Base-by-base conservation (phyloP, 2,888 invertebrate species). In the Drosophila nigricruria region DNA sequence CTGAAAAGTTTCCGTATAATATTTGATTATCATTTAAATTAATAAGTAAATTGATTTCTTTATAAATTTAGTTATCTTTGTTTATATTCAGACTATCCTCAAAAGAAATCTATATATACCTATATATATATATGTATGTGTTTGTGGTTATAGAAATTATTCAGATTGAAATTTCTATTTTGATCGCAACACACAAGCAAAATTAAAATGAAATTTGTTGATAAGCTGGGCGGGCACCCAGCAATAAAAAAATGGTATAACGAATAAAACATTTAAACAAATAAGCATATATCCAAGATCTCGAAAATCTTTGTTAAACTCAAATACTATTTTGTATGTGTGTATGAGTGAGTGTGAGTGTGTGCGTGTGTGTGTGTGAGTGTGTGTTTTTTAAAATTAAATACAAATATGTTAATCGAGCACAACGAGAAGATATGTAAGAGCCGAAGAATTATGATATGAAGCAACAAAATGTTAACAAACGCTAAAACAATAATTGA, bases 371-470 rank as follows among this genome's bases (percentile, higher is more conserved):
- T 14, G 8, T 61, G 42, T 18, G 42, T 45, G 60, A 60, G n/a
- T 57, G 43, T 64, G 73, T 57, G 40, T 73, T 53, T 59, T 62
- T 30, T 47, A 8, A 53, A 36, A 53, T 16, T 52, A 38, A 43
- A 27, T 40, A 50, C 8, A 34, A 47, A 23, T 45, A 52, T 68
- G 54, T 74, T 79, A 73, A 57, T 66, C 65, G 70, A 78, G 74
- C 79, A 77, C 76, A 77, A 77, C 79, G 76, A 78, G 64, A 53
- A 27, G 23, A 36, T 40, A n/a, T n/a, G n/a, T n/a, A 63, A 49
- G 38, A 59, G 45, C 60, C 54, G 64, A 9, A 43, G 23, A 57
- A 42, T 53, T 78, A 43, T 71, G 47, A 66, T 60, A 57, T 49
- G 25, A 67, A 23, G 50, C 36, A 73, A 76, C 60, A 68, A 45